These are phyloP conservation scores for Zingel zingel DNA, from an alignment of 2,113 vertebrate genomes.

Conservation along the genomic window DNA sequence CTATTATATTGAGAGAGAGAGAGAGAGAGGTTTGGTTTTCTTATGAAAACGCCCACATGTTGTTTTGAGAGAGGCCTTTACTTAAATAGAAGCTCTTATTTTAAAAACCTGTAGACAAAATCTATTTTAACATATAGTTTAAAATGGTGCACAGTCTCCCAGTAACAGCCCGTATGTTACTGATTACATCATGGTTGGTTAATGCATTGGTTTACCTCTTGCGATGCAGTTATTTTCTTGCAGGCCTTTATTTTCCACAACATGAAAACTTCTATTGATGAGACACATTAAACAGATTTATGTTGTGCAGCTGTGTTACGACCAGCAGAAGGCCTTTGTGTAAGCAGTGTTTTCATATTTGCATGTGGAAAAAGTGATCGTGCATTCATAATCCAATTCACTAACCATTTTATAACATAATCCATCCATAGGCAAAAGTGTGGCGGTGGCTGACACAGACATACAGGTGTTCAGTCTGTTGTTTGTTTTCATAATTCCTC, in stretches of 20 bases:
- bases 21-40: neutral
- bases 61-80: neutral
- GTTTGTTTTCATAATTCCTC: conserved; percentile 20
- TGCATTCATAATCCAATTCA: conserved; percentile 65
- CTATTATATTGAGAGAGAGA: neutral
- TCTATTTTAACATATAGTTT: conserved; percentile 5
- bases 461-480: conserved; percentile 46
- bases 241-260: neutral
- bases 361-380: conserved; percentile 56
- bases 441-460: conserved; percentile 16
- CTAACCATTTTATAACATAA: conserved; percentile 59
- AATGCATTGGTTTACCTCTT: neutral
- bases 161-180: conserved; percentile 1
- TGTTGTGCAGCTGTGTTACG: neutral
- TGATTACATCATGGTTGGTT: neutral
- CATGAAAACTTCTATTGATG: conserved; percentile 4
- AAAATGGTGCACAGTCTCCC: neutral
- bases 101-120: conserved; percentile 4
- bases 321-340: conserved; percentile 25
- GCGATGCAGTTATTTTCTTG: neutral
- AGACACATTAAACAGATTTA: conserved; percentile 17
- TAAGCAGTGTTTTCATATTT: conserved; percentile 43
- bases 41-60: neutral
- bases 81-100: conserved; percentile 10
- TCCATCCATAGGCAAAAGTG: conserved; percentile 30